Conservation (phyloP, 2,113 vertebrate genomes). For the Nanorana parkeri region DNA sequence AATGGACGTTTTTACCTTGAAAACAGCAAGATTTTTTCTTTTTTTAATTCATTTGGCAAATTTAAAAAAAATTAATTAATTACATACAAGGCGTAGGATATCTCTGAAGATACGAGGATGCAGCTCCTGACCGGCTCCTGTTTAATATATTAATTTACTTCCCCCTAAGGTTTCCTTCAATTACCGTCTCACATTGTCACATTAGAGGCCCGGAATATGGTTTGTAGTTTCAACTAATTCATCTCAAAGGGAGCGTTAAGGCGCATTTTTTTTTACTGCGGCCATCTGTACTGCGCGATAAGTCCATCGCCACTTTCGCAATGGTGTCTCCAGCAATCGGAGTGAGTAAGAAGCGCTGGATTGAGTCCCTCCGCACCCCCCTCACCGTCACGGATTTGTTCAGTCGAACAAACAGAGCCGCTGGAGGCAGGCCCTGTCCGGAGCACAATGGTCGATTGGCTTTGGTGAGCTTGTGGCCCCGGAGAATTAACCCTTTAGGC, state of each 20-base stretch:
- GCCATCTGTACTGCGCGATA: conserved; percentile 59
- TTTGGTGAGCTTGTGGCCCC: neutral
- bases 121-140: conserved; percentile 30
- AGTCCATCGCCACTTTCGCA: conserved; percentile 61
- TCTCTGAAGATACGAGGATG: conserved; percentile 58
- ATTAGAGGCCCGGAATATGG: conserved; percentile 55
- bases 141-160: conserved; percentile 50
- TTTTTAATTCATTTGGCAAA: conserved; percentile 5
- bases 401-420: conserved; percentile 62
- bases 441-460: conserved; percentile 21
- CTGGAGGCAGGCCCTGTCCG: conserved; percentile 61
- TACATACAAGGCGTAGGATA: conserved; percentile 58
- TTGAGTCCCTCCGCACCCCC: conserved; percentile 54
- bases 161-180: conserved; percentile 60
- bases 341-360: conserved; percentile 55
- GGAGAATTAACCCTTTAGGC: conserved; percentile 17
- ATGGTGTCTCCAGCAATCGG: conserved; percentile 34
- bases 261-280: conserved; percentile 48
- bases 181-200: conserved; percentile 54
- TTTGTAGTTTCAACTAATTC: conserved; percentile 60
- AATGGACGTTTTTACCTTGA: neutral
- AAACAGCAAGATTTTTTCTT: neutral
- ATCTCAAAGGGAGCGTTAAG: conserved; percentile 57
- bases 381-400: conserved; percentile 59
- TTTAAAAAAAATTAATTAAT: conserved; percentile 61